A percentile compares a stretch with the other conserved stretches of the same genome.
Evolutionary conservation across 2,797 vertebrate species (phyloP).

Genomic region (Poliocrania exsul): DNA sequence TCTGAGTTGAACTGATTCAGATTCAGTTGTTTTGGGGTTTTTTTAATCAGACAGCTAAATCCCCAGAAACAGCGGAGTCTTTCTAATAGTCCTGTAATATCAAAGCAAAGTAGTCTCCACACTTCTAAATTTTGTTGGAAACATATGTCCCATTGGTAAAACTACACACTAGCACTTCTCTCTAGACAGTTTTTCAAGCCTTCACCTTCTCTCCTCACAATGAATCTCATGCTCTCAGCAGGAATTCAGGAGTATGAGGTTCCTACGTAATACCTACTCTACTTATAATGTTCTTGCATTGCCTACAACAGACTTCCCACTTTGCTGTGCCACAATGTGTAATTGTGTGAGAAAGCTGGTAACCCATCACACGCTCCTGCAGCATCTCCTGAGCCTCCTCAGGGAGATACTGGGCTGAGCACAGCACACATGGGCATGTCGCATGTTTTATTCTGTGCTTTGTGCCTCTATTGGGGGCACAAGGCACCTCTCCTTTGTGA

Average conservation of each 20-base stretch:
- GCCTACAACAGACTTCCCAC: neutral
- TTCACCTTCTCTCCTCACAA: neutral
- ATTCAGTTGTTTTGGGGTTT: neutral
- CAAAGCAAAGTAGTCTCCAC: neutral
- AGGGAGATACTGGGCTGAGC: neutral
- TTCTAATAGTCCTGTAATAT: neutral
- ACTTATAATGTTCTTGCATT: neutral
- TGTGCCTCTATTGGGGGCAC: accelerated
- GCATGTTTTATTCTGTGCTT: neutral
- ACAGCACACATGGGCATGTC: accelerated
- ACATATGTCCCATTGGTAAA: neutral
- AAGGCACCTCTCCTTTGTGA: neutral
- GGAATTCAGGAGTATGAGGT: neutral
- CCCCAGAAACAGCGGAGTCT: neutral
- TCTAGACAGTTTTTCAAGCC: neutral
- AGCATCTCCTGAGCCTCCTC: neutral
- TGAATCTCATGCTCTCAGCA: neutral
- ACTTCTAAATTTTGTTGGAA: neutral
- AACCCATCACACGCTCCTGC: accelerated
- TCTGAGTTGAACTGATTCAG: neutral
- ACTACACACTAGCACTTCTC: neutral
- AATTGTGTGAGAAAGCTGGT: neutral
- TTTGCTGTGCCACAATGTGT: neutral
- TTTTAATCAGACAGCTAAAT: slow-evolving; percentile 8
- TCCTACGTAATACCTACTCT: neutral